phyloP scores from a whole-genome alignment of 2,888 invertebrate genomes.

The Tolmerus cingulatus region DNA sequence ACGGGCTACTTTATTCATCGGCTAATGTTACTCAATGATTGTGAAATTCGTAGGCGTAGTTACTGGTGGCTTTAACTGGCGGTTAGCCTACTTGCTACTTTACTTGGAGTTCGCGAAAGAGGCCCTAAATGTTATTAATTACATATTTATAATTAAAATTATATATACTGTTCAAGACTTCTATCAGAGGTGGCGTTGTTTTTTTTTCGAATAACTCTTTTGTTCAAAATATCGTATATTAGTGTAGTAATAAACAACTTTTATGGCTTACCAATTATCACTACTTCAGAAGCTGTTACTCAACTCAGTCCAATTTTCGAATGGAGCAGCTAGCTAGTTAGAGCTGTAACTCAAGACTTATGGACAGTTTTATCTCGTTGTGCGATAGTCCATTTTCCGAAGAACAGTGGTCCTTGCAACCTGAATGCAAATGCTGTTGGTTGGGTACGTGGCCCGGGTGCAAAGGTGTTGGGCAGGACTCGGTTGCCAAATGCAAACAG shows the following conservation, averaged over 20 bases:
- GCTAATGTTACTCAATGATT: too few relatives aligned
- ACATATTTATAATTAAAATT: too few relatives aligned
- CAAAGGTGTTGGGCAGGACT: background rate
- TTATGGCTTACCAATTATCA: background rate
- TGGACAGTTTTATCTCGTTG: background rate
- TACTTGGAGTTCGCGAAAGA: too few relatives aligned
- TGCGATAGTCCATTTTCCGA: background rate
- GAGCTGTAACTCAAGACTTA: background rate
- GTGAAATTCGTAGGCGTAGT: too few relatives aligned
- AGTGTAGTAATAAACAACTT: background rate
- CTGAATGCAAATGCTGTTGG: background rate
- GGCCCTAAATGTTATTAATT: too few relatives aligned
- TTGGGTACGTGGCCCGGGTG: background rate
- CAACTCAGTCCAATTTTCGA: background rate
- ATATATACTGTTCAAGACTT: too few relatives aligned
- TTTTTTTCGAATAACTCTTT: background rate
- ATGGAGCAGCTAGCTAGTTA: background rate
- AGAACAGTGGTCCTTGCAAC: background rate
- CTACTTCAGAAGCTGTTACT: background rate
- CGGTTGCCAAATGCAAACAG: conserved; percentile 14
- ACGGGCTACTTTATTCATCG: too few relatives aligned
- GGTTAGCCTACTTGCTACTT: too few relatives aligned
- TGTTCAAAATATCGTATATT: background rate
- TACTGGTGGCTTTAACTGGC: too few relatives aligned
- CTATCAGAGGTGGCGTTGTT: too few relatives aligned